Evolutionary conservation across 2,113 vertebrate genomes (phyloP).

Genomic region (Petaurus breviceps): DNA sequence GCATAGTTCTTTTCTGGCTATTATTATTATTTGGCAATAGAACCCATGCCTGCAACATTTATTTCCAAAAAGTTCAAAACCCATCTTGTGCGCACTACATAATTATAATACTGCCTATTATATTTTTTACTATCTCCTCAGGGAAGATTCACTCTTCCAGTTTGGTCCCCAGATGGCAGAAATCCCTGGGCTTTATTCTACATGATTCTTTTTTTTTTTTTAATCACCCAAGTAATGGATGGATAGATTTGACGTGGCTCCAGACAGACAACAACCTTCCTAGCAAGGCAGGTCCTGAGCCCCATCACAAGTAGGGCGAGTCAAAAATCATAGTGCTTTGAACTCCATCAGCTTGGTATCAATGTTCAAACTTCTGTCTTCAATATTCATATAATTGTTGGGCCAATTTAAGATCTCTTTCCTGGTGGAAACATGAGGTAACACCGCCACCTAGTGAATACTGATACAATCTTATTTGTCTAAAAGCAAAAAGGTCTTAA

Average conservation of each 20-base stretch:
- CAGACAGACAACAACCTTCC: background rate
- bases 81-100: constrained; percentile 53
- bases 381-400: constrained; percentile 49
- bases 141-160: constrained; percentile 56
- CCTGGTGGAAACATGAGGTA: background rate
- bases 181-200: background rate
- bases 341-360: constrained; percentile 7
- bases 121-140: constrained; percentile 50
- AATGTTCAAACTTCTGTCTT: constrained; percentile 55
- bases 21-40: constrained; percentile 65
- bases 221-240: constrained; percentile 6
- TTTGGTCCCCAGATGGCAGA: constrained; percentile 57
- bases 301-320: constrained; percentile 24
- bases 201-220: background rate
- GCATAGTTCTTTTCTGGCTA: constrained; percentile 60
- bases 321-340: constrained; percentile 25
- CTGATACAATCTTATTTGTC: background rate
- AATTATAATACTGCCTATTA: constrained; percentile 64
- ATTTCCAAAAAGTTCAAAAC: constrained; percentile 67
- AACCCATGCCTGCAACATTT: constrained; percentile 59
- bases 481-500: background rate
- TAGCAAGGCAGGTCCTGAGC: background rate
- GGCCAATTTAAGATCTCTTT: constrained; percentile 41
- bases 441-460: constrained; percentile 68
- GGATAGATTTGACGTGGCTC: background rate